Evolutionary conservation across 2,113 vertebrate genomes (phyloP), one percentile per base, ranked within the genome.

Genomic region (Pycnonotus jocosus): DNA sequence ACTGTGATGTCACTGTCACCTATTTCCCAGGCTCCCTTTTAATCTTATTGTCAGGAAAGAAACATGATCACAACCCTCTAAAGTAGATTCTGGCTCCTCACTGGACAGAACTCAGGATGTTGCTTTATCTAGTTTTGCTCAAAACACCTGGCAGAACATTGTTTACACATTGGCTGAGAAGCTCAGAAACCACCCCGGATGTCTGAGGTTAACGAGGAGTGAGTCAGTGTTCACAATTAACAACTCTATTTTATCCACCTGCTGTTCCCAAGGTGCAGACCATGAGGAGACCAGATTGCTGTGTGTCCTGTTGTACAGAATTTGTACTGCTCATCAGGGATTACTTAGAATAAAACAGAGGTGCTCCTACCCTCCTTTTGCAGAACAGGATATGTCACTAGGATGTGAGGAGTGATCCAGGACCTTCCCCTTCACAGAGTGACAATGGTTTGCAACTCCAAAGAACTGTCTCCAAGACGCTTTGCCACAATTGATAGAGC

Each of bases 171-270:
- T 3, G 0, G 19, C 33, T 65, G 54, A 70, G n/a, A 82, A 42
- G 7, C 51, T 81, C 53, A 68, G 53, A 57, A 79, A 33, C 6
- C 10, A 3, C 11, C 12, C 17, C 0, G 0, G 35, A 51, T 3
- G 2, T 40, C 19, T 80, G 70, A 88, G 54, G 19, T 66, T 79
- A 66, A 42, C 2, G 5, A 61, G 8, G 48, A 56, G 20, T 33
- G 19, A 74, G 22, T 69, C 58, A 80, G 8, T 80, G 28, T 9
- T 83, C 51, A 47, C 10, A 28, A 33, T 2, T 61, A 42, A 78
- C 28, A 79, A 64, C 57, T 16, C 64, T 69, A 30, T 83, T 86
- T 82, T 50, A 18, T 31, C 10, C 19, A 88, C 42, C 38, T 77
- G 45, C 21, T 18, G 0, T 42, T 79, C 15, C 62, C 27, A 28